Conservation (phyloP, 2,797 vertebrate genomes). For the Enteromius radiatus region DNA sequence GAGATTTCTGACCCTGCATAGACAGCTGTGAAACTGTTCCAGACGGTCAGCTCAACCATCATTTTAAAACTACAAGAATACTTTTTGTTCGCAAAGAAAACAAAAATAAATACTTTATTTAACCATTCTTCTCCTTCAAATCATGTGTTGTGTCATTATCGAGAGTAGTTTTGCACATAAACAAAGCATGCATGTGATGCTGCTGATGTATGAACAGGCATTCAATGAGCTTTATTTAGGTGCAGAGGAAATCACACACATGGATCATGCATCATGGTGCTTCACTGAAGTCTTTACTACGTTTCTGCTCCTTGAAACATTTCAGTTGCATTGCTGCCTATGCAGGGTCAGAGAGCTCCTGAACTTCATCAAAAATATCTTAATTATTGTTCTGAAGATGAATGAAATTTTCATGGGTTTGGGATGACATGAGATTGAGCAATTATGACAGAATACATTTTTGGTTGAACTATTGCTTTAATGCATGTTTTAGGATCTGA, state of each 20-base stretch:
- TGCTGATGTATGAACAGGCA: neutral
- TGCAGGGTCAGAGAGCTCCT: neutral
- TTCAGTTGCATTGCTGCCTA: neutral
- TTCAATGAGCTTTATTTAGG: no score
- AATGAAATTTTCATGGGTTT: neutral
- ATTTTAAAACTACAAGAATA: neutral
- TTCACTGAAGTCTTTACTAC: neutral
- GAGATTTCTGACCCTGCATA: neutral
- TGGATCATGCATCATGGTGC: neutral
- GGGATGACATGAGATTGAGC: no score
- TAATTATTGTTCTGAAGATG: neutral
- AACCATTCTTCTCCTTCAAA: no score
- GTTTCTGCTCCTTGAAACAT: neutral
- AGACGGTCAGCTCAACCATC: neutral
- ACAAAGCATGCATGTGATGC: neutral
- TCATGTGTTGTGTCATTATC: neutral
- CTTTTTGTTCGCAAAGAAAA: neutral
- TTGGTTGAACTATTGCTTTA: neutral
- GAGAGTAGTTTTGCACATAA: neutral
- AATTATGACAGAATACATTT: neutral
- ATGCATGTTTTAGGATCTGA: neutral
- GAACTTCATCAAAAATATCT: neutral
- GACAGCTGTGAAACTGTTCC: neutral
- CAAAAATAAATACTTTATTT: no score
- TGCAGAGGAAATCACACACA: neutral